Conservation (phyloP, 2,113 vertebrate species). For the Rhombomys opimus region DNA sequence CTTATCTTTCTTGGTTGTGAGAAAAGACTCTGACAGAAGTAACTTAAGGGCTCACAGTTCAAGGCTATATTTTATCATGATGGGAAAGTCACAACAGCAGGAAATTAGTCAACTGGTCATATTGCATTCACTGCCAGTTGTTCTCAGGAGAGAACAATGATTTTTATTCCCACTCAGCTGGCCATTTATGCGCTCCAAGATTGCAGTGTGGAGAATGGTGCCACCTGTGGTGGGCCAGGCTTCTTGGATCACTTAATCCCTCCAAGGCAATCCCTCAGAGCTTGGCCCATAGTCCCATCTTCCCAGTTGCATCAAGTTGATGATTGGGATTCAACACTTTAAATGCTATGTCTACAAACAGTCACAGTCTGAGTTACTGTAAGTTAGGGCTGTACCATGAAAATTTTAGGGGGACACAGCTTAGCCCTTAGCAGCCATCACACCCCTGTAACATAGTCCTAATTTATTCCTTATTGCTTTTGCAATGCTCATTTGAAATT, state of each 20-base stretch:
- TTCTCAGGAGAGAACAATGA: no score
- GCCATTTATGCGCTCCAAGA: not conserved
- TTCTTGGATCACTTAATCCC: not conserved
- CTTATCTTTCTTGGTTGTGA: not conserved
- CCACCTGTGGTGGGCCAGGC: no score
- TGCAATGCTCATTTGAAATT: constrained; percentile 23
- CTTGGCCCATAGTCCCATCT: not conserved
- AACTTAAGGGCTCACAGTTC: no score
- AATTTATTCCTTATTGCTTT: not conserved
- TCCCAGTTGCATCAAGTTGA: not conserved
- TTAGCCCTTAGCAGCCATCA: not conserved
- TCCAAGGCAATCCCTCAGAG: not conserved
- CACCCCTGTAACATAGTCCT: not conserved
- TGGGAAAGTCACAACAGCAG: no score
- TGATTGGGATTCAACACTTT: not conserved
- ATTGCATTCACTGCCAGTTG: no score
- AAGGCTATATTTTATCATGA: not conserved
- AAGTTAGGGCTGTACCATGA: not conserved
- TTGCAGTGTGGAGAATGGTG: not conserved
- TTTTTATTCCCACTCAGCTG: not conserved
- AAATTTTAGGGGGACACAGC: not conserved
- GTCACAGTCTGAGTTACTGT: not conserved
- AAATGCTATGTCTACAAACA: not conserved
- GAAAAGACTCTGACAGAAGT: not conserved
- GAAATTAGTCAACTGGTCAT: not conserved